A percentile compares a stretch with the other conserved stretches of the same genome.
These are phyloP conservation scores for Zhengitettix transpicula DNA, from an alignment of 2,888 invertebrate genomes.

Conservation along the genomic window DNA sequence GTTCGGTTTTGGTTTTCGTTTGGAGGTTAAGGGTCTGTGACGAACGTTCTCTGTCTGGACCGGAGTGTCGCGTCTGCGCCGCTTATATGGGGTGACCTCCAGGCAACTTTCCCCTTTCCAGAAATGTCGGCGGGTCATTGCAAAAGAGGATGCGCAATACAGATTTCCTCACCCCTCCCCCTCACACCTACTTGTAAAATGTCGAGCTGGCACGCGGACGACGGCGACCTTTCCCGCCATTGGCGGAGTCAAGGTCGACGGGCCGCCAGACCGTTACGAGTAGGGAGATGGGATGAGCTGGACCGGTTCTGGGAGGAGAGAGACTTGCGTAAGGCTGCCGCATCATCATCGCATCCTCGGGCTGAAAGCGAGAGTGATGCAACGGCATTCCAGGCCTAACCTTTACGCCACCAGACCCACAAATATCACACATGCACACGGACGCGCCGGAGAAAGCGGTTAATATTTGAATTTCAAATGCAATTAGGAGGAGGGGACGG, in stretches of 20 bases:
- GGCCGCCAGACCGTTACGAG: background rate
- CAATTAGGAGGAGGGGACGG: too few species aligned
- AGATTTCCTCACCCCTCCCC: background rate
- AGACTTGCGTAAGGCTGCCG: background rate
- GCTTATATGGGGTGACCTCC: background rate
- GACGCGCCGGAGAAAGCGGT: background rate
- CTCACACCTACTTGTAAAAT: background rate
- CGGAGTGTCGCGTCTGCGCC: background rate
- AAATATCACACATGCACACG: background rate
- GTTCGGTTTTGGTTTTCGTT: too few species aligned
- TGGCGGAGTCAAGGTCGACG: slow-evolving; percentile 1
- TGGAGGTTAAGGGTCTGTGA: too few species aligned
- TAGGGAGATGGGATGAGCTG: background rate
- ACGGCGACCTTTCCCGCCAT: background rate
- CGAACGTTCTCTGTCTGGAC: too few species aligned
- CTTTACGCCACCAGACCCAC: background rate
- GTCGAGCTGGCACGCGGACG: background rate
- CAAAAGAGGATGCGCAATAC: background rate
- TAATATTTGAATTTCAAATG: too few species aligned
- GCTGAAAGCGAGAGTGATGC: background rate
- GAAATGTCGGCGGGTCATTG: background rate
- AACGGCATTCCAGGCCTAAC: background rate
- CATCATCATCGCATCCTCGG: too few species aligned
- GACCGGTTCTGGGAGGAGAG: background rate
- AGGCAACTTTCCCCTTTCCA: background rate